These are phyloP conservation scores for Parnassius orleans DNA, from an alignment of 2,888 invertebrate species.

Conservation along the genomic window DNA sequence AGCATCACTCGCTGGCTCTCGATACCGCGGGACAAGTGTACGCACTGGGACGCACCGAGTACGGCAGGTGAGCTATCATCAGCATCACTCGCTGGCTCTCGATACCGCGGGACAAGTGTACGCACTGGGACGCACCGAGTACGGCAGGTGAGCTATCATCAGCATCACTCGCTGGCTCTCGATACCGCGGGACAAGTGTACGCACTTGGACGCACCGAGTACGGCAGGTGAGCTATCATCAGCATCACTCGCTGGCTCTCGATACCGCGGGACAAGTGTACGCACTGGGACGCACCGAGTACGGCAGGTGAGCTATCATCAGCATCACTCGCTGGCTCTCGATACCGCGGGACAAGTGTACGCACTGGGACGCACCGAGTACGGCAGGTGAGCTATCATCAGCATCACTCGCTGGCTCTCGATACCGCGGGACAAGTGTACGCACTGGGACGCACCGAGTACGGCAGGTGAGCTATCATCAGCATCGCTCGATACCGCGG, in stretches of 20 bases:
- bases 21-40: slow-evolving; percentile 85
- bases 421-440: slow-evolving; percentile 85
- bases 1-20: slow-evolving; percentile 94
- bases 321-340: slow-evolving; percentile 94
- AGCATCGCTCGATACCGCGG: slow-evolving; percentile 85
- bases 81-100: slow-evolving; percentile 94
- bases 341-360: slow-evolving; percentile 85
- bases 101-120: slow-evolving; percentile 85
- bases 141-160: slow-evolving; percentile 85
- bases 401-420: slow-evolving; percentile 94
- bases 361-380: slow-evolving; percentile 92
- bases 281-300: slow-evolving; percentile 92
- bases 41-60: slow-evolving; percentile 92
- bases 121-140: slow-evolving; percentile 92
- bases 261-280: slow-evolving; percentile 85
- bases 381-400: slow-evolving; percentile 85
- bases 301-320: slow-evolving; percentile 85
- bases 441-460: slow-evolving; percentile 92
- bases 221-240: slow-evolving; percentile 85
- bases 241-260: slow-evolving; percentile 94
- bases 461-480: slow-evolving; percentile 84
- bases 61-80: slow-evolving; percentile 85
- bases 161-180: slow-evolving; percentile 94
- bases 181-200: slow-evolving; percentile 85
- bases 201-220: slow-evolving; percentile 92